Conservation (phyloP, 2,888 invertebrate genomes). For the Hyles lineata region DNA sequence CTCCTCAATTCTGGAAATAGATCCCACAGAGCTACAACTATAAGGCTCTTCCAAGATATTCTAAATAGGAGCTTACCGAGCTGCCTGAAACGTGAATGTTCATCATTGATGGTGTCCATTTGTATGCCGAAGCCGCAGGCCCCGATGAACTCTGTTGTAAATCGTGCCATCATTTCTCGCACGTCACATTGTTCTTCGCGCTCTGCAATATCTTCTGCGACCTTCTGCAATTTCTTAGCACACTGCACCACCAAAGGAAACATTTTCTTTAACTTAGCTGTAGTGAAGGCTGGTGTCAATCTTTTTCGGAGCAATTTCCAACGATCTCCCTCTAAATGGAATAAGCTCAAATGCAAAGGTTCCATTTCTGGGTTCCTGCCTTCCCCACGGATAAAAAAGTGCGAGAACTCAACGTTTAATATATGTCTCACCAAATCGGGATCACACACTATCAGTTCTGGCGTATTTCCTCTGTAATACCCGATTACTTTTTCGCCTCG, state of each 20-base stretch:
- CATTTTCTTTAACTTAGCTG: conserved; percentile 69
- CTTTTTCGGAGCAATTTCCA: conserved; percentile 70
- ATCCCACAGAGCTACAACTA: conserved; percentile 51
- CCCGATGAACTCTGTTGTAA: conserved; percentile 66
- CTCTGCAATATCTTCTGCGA: conserved; percentile 52
- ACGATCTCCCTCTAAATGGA: conserved; percentile 63
- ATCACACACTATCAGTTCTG: conserved; percentile 65
- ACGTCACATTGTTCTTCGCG: conserved; percentile 56
- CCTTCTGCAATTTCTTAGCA: conserved; percentile 59
- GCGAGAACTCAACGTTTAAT: conserved; percentile 59
- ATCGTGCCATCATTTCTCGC: conserved; percentile 64
- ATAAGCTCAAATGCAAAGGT: conserved; percentile 58
- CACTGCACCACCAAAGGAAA: conserved; percentile 68
- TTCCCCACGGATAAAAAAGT: conserved; percentile 62
- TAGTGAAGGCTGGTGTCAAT: conserved; percentile 71
- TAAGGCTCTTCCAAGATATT: conserved; percentile 41
- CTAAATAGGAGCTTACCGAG: conserved; percentile 54
- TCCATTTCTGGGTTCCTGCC: conserved; percentile 55
- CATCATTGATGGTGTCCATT: conserved; percentile 59
- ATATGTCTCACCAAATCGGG: conserved; percentile 59
- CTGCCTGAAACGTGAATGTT: conserved; percentile 56
- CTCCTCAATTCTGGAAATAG: conserved; percentile 55
- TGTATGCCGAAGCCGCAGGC: conserved; percentile 67
- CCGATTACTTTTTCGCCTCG: conserved; percentile 68
- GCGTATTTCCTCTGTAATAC: conserved; percentile 59